These are phyloP conservation scores for Sinocyclocheilus grahami DNA, from an alignment of 2,113 vertebrate species.

Conservation along the genomic window DNA sequence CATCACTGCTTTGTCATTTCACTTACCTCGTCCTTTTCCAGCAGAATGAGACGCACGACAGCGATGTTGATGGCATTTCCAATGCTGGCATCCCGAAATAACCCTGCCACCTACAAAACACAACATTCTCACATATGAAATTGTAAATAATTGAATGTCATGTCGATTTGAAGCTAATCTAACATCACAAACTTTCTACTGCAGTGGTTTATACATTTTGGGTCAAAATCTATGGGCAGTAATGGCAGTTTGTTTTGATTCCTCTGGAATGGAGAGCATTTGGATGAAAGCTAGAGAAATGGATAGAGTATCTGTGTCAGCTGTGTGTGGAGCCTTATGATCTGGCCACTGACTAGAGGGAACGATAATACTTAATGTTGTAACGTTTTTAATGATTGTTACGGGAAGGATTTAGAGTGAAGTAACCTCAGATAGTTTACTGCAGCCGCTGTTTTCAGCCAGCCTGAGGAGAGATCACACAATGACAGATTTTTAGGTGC, in stretches of 20 bases:
- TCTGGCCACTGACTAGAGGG: not conserved
- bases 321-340: not conserved
- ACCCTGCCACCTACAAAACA: conserved; percentile 84
- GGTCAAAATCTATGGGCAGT: not conserved
- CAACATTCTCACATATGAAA: not conserved
- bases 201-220: not conserved
- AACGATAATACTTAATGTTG: not conserved
- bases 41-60: conserved; percentile 88
- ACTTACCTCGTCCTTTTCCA: conserved; percentile 91
- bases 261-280: not conserved
- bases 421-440: not conserved
- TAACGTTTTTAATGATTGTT: not conserved
- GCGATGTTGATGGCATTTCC: conserved; percentile 94
- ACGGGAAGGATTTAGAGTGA: not conserved
- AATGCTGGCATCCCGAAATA: conserved; percentile 90
- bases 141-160: not conserved
- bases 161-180: not conserved
- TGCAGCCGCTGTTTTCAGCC: not conserved
- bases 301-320: not conserved
- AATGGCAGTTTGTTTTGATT: not conserved
- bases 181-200: not conserved
- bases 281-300: not conserved
- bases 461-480: not conserved
- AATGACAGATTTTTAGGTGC: not conserved
- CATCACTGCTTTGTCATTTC: not conserved